Conservation (phyloP, 2,888 invertebrate genomes). For the Eupithecia insigniata region DNA sequence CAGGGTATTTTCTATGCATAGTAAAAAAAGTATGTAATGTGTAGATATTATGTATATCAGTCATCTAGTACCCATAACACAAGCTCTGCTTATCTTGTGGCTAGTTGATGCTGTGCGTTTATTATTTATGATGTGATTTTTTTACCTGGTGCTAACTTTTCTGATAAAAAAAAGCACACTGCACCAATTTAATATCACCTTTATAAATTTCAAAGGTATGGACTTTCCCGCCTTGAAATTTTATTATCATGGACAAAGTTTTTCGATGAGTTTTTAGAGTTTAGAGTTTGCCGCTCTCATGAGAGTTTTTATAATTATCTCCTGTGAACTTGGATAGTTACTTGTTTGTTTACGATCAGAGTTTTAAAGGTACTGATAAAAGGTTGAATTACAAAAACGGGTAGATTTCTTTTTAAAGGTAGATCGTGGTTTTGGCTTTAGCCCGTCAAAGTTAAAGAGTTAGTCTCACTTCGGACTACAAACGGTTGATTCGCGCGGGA, state of each 20-base stretch:
- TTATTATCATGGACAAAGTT: constrained; percentile 54
- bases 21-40: too few relatives aligned
- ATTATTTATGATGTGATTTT: too few relatives aligned
- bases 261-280: constrained; percentile 47
- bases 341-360: constrained; percentile 12
- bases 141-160: not conserved
- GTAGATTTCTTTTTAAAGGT: not conserved
- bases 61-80: too few relatives aligned
- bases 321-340: not conserved
- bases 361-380: constrained; percentile 8
- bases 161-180: not conserved
- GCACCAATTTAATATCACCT: constrained; percentile 2
- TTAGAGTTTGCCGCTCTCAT: constrained; percentile 38
- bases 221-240: constrained; percentile 47
- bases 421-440: not conserved
- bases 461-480: too few relatives aligned
- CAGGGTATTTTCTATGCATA: too few relatives aligned
- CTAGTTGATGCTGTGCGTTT: too few relatives aligned
- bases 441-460: too few relatives aligned
- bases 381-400: constrained; percentile 3
- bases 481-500: too few relatives aligned
- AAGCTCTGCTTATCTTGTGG: too few relatives aligned
- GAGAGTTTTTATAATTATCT: constrained; percentile 34
- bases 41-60: too few relatives aligned
- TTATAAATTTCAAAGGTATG: constrained; percentile 60